Conservation (phyloP, 2,113 vertebrate genomes). For the Epinephelus fuscoguttatus region DNA sequence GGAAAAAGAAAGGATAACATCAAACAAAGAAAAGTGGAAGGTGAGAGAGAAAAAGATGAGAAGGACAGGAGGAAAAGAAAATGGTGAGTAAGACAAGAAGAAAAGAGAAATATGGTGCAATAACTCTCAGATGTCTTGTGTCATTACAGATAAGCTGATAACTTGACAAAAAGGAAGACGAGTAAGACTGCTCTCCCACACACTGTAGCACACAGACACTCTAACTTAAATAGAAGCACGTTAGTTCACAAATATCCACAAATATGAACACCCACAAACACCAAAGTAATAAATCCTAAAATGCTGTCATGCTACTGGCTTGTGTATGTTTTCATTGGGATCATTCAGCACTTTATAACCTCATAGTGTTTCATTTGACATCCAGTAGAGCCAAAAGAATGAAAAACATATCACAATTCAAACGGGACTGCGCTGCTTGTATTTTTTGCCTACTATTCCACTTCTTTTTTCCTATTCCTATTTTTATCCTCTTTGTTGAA, state of each 20-base stretch:
- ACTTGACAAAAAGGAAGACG: constrained; percentile 6
- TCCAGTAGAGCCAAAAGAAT: neutral
- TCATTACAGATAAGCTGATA: constrained; percentile 9
- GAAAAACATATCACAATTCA: neutral
- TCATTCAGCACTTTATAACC: neutral
- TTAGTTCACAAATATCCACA: neutral
- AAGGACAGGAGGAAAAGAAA: neutral
- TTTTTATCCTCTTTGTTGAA: too few species aligned
- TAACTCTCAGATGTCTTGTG: neutral
- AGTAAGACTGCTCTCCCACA: neutral
- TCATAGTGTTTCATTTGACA: neutral
- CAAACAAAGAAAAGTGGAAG: neutral
- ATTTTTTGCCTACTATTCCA: neutral
- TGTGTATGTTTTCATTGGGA: neutral
- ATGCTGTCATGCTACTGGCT: neutral
- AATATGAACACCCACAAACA: neutral
- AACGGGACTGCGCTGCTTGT: neutral
- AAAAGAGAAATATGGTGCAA: neutral
- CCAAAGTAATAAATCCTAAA: neutral
- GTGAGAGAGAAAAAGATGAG: neutral
- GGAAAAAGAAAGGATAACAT: neutral
- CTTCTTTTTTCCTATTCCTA: too few species aligned
- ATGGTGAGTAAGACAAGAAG: neutral
- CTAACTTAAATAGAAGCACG: neutral
- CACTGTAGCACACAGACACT: neutral